Percentiles rank a stretch among this genome's conserved stretches.
These are phyloP conservation scores for Lymantria dispar DNA, from an alignment of 2,888 invertebrate genomes.

Conservation along the genomic window DNA sequence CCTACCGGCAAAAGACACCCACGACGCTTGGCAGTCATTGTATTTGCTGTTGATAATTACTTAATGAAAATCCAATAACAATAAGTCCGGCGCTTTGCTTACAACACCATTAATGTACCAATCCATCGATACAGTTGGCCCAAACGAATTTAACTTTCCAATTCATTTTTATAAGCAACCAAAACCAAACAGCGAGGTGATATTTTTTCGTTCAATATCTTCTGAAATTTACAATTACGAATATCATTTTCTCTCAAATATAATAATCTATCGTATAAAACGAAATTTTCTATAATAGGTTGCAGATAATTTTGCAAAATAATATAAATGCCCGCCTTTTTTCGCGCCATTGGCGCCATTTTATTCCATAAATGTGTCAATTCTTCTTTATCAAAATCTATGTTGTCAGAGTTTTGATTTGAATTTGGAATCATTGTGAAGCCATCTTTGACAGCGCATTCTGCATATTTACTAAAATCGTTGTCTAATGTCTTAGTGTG, in stretches of 20 bases:
- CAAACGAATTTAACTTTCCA: too few species aligned
- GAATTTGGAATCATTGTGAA: constrained; percentile 42
- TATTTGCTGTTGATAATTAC: too few species aligned
- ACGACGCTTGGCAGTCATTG: too few species aligned
- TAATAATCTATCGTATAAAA: constrained; percentile 61
- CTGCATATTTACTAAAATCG: constrained; percentile 55
- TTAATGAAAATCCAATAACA: too few species aligned
- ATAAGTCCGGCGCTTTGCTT: too few species aligned
- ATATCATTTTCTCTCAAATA: constrained; percentile 63
- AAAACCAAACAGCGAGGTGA: constrained; percentile 87
- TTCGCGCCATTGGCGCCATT: constrained; percentile 35
- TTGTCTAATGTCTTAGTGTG: constrained; percentile 47
- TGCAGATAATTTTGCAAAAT: constrained; percentile 61
- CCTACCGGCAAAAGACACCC: too few species aligned
- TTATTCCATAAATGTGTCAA: constrained; percentile 54
- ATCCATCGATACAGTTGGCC: too few species aligned
- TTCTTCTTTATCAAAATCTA: constrained; percentile 44
- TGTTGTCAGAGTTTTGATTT: constrained; percentile 12
- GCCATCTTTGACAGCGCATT: constrained; percentile 47
- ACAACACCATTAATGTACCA: too few species aligned
- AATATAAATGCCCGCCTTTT: constrained; percentile 60
- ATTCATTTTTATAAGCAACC: constrained; percentile 72
- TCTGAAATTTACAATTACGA: constrained; percentile 63
- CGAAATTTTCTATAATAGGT: constrained; percentile 61
- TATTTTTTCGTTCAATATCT: constrained; percentile 82